These are phyloP conservation scores for Sarcophaga bullata DNA, from an alignment of 1,140 invertebrate species.

Conservation along the genomic window DNA sequence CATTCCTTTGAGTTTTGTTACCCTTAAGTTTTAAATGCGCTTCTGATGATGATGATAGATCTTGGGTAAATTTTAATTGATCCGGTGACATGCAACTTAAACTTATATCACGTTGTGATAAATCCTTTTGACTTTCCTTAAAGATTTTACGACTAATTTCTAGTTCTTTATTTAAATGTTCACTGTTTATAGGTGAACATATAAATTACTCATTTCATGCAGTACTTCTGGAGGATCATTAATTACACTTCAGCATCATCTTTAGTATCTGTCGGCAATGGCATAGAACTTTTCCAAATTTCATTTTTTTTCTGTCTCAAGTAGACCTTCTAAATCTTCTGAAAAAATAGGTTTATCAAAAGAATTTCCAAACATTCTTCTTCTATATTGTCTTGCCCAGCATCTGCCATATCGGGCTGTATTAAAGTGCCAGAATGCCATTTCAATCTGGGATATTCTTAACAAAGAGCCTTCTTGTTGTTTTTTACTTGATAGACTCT, in stretches of 20 bases:
- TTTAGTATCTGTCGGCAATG: background rate
- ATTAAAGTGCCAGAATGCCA: conserved; percentile 39
- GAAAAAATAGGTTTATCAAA: conserved; percentile 42
- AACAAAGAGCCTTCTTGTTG: conserved; percentile 44
- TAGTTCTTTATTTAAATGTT: conserved; percentile 37
- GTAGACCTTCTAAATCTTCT: conserved; percentile 40
- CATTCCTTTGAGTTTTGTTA: background rate
- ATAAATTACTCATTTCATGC: conserved; percentile 38
- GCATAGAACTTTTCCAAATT: conserved; percentile 18
- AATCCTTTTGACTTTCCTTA: conserved; percentile 36
- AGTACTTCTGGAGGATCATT: background rate
- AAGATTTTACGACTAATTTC: conserved; percentile 31
- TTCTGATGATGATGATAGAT: conserved; percentile 23
- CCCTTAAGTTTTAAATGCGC: background rate
- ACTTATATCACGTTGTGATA: conserved; percentile 49
- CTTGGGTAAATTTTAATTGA: conserved; percentile 50
- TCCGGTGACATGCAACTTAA: conserved; percentile 57
- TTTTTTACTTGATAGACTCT: background rate
- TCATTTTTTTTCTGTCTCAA: conserved; percentile 35
- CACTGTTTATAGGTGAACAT: background rate
- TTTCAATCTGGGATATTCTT: conserved; percentile 50
- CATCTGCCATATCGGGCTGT: background rate
- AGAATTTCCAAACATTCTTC: background rate
- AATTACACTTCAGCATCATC: background rate
- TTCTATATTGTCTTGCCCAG: background rate